These are phyloP conservation scores for Nebria salina DNA, from an alignment of 2,888 invertebrate genomes.

Conservation along the genomic window DNA sequence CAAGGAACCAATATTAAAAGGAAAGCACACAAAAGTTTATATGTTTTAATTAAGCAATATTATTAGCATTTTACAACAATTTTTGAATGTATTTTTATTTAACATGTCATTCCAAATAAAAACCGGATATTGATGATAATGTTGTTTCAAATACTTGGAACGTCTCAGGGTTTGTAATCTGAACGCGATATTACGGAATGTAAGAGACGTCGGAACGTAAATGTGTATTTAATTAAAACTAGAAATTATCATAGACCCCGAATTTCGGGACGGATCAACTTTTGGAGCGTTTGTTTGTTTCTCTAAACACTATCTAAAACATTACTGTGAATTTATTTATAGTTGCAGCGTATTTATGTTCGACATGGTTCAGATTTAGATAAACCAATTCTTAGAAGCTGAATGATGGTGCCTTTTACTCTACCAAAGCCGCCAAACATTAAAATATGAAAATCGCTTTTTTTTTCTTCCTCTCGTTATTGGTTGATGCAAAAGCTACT, in stretches of 20 bases:
- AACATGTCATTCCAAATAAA: too few relatives aligned
- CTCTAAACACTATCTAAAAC: conserved; percentile 37
- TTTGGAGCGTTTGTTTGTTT: conserved; percentile 16
- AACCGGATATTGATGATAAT: neutral
- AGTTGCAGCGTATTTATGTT: conserved; percentile 40
- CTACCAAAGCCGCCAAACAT: neutral
- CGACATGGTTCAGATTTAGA: conserved; percentile 36
- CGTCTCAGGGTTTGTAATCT: neutral
- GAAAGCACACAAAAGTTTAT: neutral
- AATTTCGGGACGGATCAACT: neutral
- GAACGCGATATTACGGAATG: neutral
- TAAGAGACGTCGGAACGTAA: conserved; percentile 28
- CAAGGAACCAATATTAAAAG: conserved; percentile 3
- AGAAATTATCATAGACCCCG: neutral
- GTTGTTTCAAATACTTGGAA: neutral
- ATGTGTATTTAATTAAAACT: conserved; percentile 40
- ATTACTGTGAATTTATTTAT: conserved; percentile 44
- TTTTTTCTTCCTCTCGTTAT: neutral
- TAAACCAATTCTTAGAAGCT: conserved; percentile 35
- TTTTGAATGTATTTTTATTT: neutral
- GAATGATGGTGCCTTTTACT: neutral
- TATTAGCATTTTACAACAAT: neutral
- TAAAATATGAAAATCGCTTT: neutral
- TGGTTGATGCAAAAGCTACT: neutral
- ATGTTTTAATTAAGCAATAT: neutral